A percentile compares a stretch with the other conserved stretches of the same genome.
Conservation (phyloP, 35 echinoderm and acorn worm genomes). For the Heliocidaris tuberculata region DNA sequence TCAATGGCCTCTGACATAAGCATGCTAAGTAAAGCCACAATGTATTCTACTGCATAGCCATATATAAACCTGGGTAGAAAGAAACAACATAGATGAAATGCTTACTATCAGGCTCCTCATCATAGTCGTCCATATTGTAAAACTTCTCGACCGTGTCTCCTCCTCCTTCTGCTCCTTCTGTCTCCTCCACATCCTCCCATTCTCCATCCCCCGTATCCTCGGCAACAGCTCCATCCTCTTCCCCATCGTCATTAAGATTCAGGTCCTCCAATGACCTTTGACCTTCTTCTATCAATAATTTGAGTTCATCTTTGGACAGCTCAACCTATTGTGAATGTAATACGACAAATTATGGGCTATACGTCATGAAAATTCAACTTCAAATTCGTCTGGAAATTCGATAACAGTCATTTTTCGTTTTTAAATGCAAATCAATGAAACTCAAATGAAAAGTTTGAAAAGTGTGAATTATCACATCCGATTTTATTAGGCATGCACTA, state of each 20-base stretch:
- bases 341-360: no score
- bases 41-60: not conserved
- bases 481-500: not conserved
- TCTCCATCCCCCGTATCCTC: not conserved
- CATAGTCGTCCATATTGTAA: conserved; percentile 70
- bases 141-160: conserved; percentile 41
- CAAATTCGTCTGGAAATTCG: not conserved
- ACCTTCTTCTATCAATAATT: conserved; percentile 46
- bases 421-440: not conserved
- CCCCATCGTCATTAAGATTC: conserved; percentile 51
- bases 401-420: not conserved
- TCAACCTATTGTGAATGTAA: conserved; percentile 42
- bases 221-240: not conserved
- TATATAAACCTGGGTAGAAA: not conserved
- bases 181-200: conserved; percentile 5
- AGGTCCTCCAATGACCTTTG: conserved; percentile 51
- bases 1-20: no score
- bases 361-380: not conserved
- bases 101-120: conserved; percentile 56
- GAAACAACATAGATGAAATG: not conserved
- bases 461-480: not conserved
- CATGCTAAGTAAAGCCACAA: not conserved
- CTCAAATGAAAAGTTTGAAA: not conserved
- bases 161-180: not conserved
- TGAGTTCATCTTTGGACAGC: conserved; percentile 48